Evolutionary conservation across 1,140 invertebrate genomes (phyloP).

Genomic region (Eriosoma lanigerum): DNA sequence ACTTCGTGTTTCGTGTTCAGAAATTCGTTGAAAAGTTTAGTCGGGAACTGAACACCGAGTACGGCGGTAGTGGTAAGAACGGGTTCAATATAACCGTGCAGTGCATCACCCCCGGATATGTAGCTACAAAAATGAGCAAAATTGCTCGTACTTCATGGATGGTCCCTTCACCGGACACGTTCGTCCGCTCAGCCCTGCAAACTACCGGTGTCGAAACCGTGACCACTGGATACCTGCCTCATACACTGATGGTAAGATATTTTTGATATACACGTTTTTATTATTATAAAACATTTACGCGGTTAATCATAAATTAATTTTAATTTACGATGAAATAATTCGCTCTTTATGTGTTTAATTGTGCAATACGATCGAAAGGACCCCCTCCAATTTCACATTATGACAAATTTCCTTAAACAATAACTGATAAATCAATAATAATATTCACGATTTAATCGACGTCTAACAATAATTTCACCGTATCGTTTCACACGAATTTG

Average conservation of each 20-base stretch:
- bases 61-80: slow-evolving; percentile 66
- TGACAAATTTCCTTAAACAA: no score
- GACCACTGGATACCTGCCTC: slow-evolving; percentile 79
- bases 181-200: slow-evolving; percentile 74
- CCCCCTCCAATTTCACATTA: no score
- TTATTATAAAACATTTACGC: not conserved
- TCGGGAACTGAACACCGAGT: slow-evolving; percentile 77
- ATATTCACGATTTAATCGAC: no score
- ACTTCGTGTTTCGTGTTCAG: slow-evolving; percentile 58
- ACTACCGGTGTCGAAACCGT: slow-evolving; percentile 73
- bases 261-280: slow-evolving; percentile 58
- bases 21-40: slow-evolving; percentile 85
- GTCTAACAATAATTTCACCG: no score
- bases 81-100: slow-evolving; percentile 79
- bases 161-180: slow-evolving; percentile 76
- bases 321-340: no score
- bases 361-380: no score
- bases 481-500: no score
- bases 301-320: no score
- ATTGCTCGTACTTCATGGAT: slow-evolving; percentile 77
- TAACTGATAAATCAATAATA: no score
- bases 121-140: slow-evolving; percentile 91
- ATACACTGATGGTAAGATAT: slow-evolving; percentile 66
- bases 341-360: no score
- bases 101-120: slow-evolving; percentile 83